Conservation (phyloP, 2,113 vertebrate species). For the Chionodraco myersi region DNA sequence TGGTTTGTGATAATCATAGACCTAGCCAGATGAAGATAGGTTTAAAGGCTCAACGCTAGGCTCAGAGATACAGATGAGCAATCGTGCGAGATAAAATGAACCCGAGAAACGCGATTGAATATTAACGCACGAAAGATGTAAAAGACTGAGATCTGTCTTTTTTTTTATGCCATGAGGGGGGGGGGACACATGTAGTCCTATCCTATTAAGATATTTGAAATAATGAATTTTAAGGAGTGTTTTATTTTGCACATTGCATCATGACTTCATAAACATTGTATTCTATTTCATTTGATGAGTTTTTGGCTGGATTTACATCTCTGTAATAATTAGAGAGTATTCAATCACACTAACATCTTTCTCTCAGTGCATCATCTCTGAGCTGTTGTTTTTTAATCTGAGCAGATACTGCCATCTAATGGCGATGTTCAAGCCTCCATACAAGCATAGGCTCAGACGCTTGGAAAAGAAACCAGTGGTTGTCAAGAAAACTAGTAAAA, state of each 20-base stretch:
- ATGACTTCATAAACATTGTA: not conserved
- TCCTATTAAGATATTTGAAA: too few relatives aligned
- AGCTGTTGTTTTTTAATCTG: conserved; percentile 31
- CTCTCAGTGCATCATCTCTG: not conserved
- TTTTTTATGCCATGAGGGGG: conserved; percentile 33
- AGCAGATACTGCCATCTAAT: conserved; percentile 69
- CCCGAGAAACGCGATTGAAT: too few relatives aligned
- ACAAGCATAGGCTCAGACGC: not conserved
- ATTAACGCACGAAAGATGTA: not conserved
- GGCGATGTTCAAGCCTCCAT: conserved; percentile 30
- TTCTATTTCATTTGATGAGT: not conserved
- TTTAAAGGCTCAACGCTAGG: not conserved
- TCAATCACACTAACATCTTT: conserved; percentile 5
- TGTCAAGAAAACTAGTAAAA: not conserved
- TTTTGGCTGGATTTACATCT: not conserved
- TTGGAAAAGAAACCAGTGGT: not conserved
- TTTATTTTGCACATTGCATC: not conserved
- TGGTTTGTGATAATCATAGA: conserved; percentile 6
- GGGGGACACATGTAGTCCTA: too few relatives aligned
- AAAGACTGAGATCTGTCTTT: conserved; percentile 7
- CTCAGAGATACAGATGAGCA: not conserved
- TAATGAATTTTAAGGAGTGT: too few relatives aligned
- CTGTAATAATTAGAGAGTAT: not conserved
- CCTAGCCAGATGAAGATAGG: not conserved
- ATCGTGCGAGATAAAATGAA: not conserved